Base-by-base conservation (phyloP, 2,113 vertebrate species). In the Aegithalos caudatus region DNA sequence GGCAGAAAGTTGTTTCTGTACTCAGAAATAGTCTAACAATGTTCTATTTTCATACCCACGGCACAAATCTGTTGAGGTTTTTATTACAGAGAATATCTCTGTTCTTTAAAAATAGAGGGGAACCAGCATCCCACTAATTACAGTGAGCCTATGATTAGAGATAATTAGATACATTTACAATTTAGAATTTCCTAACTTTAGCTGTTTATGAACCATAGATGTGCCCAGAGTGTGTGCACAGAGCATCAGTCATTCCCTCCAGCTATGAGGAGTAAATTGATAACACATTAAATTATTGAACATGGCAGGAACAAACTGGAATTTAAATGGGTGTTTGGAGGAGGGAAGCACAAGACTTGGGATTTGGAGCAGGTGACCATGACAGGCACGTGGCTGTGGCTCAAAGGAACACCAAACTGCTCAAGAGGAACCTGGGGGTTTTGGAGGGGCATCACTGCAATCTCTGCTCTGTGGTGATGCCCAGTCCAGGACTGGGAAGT, bases 121-220 rank as follows among this genome's bases (percentile, higher is more conserved):
- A 82, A 53, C 60, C 81, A 78, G 78, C 81, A 84, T 73, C 56
- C 71, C 69, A 42, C 70, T 93, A 96, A 94, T 95, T 82, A 95
- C 5, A 93, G 88, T 40, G 79, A 93, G 81, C 48, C 88, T 67
- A 92, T 94, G 90, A 96, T 95, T 89, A 83, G 48, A 72, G 56
- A 57, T 95, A 95, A 94, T 97, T 94, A 95, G 91, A 61, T 56
- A 58, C 78, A 48, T n/a, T 67, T 38, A 86, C 85, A 73, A 85
- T 86, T 90, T 57, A 13, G 61, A 70, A 81, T 85, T 74, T 45
- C 61, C 92, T 83, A 48, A 87, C 86, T 89, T 89, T 72, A 50
- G 92, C 65, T 95, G 79, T 92, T 95, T 93, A 47, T 89, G 92
- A 86, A 20, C 65, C 64, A 53, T 62, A 13, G 29, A 89, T 71